Percentiles rank a stretch among this genome's conserved stretches.
Conservation (phyloP, 2,797 vertebrate genomes). For the Enteromius thamalakanensis region DNA sequence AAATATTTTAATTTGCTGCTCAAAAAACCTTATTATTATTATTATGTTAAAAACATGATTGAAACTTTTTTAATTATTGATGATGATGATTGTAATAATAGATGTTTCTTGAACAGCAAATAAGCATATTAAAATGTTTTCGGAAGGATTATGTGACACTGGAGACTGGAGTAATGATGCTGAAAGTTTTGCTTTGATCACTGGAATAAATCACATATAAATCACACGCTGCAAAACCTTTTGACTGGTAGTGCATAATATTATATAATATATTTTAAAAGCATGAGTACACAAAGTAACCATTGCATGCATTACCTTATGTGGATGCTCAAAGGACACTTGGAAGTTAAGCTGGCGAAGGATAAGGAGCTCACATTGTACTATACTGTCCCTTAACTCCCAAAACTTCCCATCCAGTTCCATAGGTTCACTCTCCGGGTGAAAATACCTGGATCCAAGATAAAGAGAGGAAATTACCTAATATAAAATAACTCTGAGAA, state of each 20-base stretch:
- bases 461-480: not conserved
- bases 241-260: not conserved
- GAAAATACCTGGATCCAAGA: constrained; percentile 79
- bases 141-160: too few species aligned
- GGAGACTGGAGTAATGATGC: too few species aligned
- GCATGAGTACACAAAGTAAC: not conserved
- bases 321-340: constrained; percentile 87
- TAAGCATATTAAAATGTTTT: too few species aligned
- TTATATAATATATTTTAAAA: not conserved
- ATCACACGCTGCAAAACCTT: not conserved
- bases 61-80: too few species aligned
- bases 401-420: constrained; percentile 86
- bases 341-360: constrained; percentile 86
- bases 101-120: too few species aligned
- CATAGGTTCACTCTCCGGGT: constrained; percentile 77
- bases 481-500: not conserved
- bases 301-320: constrained; percentile 76
- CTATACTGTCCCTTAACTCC: constrained; percentile 88
- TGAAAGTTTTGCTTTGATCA: too few species aligned
- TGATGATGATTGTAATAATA: too few species aligned
- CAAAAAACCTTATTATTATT: too few species aligned
- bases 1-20: too few species aligned
- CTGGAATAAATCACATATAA: too few species aligned
- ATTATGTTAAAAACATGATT: too few species aligned
- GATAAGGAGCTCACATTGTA: constrained; percentile 87